Percentiles rank a stretch among this genome's conserved stretches.
Conservation (phyloP, 1,140 invertebrate species). For the Musca domestica region DNA sequence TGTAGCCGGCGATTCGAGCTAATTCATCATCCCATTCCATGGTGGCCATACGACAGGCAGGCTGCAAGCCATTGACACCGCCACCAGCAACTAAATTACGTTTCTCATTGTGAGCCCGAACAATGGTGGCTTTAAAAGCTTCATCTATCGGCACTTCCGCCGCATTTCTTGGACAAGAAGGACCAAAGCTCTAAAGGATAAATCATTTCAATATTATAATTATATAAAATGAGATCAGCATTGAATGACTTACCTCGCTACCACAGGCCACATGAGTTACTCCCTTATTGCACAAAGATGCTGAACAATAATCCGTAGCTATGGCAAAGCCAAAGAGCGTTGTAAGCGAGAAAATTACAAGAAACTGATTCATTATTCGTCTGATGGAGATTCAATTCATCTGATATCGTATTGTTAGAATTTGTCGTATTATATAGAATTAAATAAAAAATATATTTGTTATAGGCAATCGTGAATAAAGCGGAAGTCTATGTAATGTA, state of each 20-base stretch:
- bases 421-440: too few species aligned
- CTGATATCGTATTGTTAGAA: too few species aligned
- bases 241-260: conserved; percentile 32
- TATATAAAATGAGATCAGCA: not conserved
- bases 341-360: not conserved
- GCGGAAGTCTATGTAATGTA: too few species aligned
- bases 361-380: not conserved
- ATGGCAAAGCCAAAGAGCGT: conserved; percentile 21
- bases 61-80: conserved; percentile 25
- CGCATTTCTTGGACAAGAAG: conserved; percentile 32
- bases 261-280: conserved; percentile 38
- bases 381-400: not conserved
- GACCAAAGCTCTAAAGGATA: not conserved
- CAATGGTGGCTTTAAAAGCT: conserved; percentile 30
- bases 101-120: conserved; percentile 34
- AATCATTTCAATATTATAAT: not conserved
- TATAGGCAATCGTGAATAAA: too few species aligned
- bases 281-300: conserved; percentile 27
- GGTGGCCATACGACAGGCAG: conserved; percentile 47
- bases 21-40: conserved; percentile 47
- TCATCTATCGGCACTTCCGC: conserved; percentile 26
- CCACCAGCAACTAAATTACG: conserved; percentile 43
- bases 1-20: conserved; percentile 38
- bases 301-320: conserved; percentile 38
- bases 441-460: too few species aligned